These are phyloP conservation scores for Augiades crinisus DNA, from an alignment of 2,888 invertebrate species.

Conservation along the genomic window DNA sequence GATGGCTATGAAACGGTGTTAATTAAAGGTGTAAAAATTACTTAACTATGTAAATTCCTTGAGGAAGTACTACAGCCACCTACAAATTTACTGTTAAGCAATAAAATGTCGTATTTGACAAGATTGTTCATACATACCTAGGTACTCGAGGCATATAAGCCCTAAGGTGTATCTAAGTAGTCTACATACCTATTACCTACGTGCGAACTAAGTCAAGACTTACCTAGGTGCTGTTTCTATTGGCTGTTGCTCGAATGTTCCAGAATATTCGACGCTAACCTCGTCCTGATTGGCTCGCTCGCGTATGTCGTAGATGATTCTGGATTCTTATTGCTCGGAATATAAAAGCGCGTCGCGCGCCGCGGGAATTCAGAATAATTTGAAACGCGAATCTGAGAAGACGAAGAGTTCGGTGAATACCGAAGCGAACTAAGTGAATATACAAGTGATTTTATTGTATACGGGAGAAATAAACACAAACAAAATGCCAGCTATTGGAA, in stretches of 20 bases:
- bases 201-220: too few species aligned
- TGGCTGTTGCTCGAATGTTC: constrained; percentile 43
- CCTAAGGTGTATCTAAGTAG: too few species aligned
- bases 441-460: not conserved
- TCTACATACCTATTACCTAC: too few species aligned
- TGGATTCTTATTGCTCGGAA: constrained; percentile 46
- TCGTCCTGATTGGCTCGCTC: constrained; percentile 47
- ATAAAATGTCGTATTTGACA: too few species aligned
- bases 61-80: too few species aligned
- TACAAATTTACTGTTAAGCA: too few species aligned
- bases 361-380: constrained; percentile 60
- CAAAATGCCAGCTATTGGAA: constrained; percentile 56
- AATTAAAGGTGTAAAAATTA: too few species aligned
- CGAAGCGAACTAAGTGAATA: constrained; percentile 37
- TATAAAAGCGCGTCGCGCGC: constrained; percentile 49
- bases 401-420: constrained; percentile 50
- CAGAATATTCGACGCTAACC: constrained; percentile 42
- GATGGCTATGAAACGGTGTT: too few species aligned
- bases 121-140: too few species aligned
- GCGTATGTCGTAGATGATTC: constrained; percentile 46
- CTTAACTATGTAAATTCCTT: too few species aligned
- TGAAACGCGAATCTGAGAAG: constrained; percentile 54
- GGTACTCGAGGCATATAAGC: too few species aligned
- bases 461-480: constrained; percentile 2
- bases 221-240: too few species aligned